A percentile compares a stretch with the other conserved stretches of the same genome.
These are phyloP conservation scores for Macroglossus sobrinus DNA, from an alignment of 2,113 vertebrate genomes.

Conservation along the genomic window DNA sequence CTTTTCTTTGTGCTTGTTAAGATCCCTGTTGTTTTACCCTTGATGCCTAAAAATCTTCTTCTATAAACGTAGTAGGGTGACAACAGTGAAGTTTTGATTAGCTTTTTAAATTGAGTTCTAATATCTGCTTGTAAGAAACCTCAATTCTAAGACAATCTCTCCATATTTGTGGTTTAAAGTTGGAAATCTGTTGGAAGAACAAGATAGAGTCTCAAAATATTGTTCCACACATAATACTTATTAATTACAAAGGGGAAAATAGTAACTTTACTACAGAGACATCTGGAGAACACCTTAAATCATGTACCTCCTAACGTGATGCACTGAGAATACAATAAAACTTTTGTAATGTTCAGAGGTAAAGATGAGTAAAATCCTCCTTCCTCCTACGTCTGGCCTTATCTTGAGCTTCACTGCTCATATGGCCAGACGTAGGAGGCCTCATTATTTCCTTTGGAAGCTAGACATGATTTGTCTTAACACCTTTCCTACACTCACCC, in stretches of 20 bases:
- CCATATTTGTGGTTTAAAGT: not conserved
- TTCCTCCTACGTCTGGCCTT: not conserved
- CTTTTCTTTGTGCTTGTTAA: not conserved
- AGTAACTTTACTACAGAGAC: not conserved
- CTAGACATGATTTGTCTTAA: not conserved
- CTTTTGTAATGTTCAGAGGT: not conserved
- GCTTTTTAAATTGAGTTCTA: not conserved
- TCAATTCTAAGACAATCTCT: not conserved
- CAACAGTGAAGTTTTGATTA: not conserved
- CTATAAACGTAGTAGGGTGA: not conserved
- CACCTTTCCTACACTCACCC: not conserved
- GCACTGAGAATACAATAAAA: not conserved
- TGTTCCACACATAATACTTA: not conserved
- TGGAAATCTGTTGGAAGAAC: not conserved
- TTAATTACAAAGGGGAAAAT: not conserved
- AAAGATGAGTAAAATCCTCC: not conserved
- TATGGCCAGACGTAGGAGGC: not conserved
- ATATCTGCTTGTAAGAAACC: not conserved
- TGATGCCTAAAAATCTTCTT: conserved; percentile 12
- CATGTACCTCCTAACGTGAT: not conserved
- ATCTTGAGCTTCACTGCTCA: not conserved
- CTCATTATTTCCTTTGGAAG: not conserved
- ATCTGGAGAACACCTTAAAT: not conserved
- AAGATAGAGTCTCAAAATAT: not conserved
- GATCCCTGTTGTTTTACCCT: not conserved